These are phyloP conservation scores for Drosophila lutescens DNA, from an alignment of 2,888 invertebrate species.

Conservation along the genomic window DNA sequence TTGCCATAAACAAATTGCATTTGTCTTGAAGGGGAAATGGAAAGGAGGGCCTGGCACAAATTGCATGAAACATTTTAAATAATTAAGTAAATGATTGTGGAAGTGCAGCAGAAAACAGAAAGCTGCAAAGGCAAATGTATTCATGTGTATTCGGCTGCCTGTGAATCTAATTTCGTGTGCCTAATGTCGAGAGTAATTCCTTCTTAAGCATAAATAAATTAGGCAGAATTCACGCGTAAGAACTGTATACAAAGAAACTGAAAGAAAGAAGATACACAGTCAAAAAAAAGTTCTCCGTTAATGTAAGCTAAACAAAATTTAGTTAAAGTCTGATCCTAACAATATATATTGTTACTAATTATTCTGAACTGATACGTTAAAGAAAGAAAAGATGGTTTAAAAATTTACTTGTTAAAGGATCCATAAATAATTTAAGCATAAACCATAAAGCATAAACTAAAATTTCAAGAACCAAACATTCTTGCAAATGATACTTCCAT, in stretches of 20 bases:
- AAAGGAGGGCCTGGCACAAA: conserved; percentile 16
- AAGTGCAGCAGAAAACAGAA: conserved; percentile 12
- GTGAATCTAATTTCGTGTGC: conserved; percentile 51
- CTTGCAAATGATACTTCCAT: background rate
- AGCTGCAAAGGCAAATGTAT: background rate
- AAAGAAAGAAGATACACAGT: background rate
- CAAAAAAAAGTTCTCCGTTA: background rate
- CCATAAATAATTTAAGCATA: too few species aligned
- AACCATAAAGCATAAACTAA: too few species aligned
- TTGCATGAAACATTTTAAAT: conserved; percentile 67
- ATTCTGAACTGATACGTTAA: too few species aligned
- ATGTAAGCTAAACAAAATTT: too few species aligned
- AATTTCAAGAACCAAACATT: background rate
- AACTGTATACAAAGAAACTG: conserved; percentile 1
- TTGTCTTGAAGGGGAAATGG: conserved; percentile 13
- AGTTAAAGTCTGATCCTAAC: too few species aligned
- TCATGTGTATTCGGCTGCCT: background rate
- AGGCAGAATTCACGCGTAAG: conserved; percentile 48
- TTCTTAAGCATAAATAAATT: conserved; percentile 56
- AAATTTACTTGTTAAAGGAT: too few species aligned
- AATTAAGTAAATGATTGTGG: conserved; percentile 65
- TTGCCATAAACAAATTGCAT: conserved; percentile 67
- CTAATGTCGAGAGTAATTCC: conserved; percentile 48
- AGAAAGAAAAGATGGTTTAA: too few species aligned
- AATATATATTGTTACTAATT: too few species aligned